phyloP scores from a whole-genome alignment of 1,140 invertebrate species.

The Metaphire vulgaris region DNA sequence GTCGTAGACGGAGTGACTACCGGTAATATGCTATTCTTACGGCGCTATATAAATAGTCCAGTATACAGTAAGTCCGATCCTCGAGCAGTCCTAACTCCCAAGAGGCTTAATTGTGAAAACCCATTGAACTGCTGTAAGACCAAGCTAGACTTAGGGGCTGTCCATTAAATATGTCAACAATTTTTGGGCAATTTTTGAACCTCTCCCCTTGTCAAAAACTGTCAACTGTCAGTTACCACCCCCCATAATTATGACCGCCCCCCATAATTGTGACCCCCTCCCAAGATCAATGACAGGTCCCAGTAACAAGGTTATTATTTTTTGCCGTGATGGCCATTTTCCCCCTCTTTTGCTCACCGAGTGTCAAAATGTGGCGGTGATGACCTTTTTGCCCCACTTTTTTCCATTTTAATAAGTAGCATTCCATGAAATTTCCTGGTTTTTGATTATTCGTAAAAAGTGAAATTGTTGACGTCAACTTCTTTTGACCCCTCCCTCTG shows the following conservation, averaged over 20 bases:
- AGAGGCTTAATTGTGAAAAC: not conserved
- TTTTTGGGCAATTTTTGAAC: not conserved
- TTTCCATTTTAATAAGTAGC: no score
- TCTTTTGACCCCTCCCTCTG: no score
- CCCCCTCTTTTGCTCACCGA: not conserved
- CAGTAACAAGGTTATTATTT: no score
- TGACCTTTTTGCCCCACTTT: not conserved
- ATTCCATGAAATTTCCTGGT: no score
- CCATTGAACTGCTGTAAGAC: not conserved
- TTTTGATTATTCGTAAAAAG: no score
- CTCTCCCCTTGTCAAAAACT: not conserved
- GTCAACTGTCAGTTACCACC: not conserved
- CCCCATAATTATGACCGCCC: not conserved
- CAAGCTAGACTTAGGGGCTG: not conserved
- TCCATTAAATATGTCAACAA: constrained; percentile 1
- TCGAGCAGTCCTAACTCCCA: not conserved
- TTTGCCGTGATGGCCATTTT: no score
- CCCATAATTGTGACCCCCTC: not conserved
- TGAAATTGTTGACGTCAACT: no score
- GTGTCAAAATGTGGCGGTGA: not conserved
- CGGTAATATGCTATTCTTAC: not conserved
- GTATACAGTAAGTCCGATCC: not conserved
- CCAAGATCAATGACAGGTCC: not conserved
- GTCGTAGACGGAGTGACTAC: no score
- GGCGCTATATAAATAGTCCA: not conserved